A percentile compares a stretch with the other conserved stretches of the same genome.
phyloP scores from a whole-genome alignment of 1,140 invertebrate species.

The Sesamia nonagrioides region DNA sequence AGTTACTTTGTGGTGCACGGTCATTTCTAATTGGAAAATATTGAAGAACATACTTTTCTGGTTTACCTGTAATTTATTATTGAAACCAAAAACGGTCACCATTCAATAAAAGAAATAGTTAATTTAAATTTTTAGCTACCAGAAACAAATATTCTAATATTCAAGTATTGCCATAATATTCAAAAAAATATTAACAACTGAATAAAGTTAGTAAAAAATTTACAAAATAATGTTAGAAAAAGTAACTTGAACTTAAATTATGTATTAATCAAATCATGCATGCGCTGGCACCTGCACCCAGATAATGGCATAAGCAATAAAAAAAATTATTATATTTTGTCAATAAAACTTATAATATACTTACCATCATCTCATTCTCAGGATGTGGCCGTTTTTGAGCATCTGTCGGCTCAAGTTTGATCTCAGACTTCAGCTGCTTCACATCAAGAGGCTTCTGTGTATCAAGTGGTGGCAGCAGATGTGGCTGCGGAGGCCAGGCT shows the following conservation, averaged over 20 bases:
- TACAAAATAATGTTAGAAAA: not conserved
- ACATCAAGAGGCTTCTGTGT: constrained; percentile 78
- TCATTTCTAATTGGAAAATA: no score
- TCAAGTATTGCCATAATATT: not conserved
- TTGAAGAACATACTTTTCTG: no score
- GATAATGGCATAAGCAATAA: not conserved
- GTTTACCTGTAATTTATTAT: no score
- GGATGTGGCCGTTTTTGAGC: constrained; percentile 79
- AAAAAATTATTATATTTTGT: not conserved
- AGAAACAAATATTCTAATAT: not conserved
- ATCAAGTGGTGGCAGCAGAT: constrained; percentile 75
- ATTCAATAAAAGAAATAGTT: not conserved
- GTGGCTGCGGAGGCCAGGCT: constrained; percentile 79
- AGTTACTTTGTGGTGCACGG: no score
- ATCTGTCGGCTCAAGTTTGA: constrained; percentile 80
- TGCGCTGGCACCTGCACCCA: not conserved
- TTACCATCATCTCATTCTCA: constrained; percentile 80
- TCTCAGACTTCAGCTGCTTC: constrained; percentile 81
- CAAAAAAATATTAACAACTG: not conserved
- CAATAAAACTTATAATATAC: constrained; percentile 2
- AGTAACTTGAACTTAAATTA: not conserved
- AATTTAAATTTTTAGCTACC: not conserved
- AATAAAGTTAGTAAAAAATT: no score
- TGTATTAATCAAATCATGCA: not conserved
- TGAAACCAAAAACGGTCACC: not conserved